These are phyloP conservation scores for Polyboroides typus DNA, from an alignment of 2,797 vertebrate genomes.

Conservation along the genomic window DNA sequence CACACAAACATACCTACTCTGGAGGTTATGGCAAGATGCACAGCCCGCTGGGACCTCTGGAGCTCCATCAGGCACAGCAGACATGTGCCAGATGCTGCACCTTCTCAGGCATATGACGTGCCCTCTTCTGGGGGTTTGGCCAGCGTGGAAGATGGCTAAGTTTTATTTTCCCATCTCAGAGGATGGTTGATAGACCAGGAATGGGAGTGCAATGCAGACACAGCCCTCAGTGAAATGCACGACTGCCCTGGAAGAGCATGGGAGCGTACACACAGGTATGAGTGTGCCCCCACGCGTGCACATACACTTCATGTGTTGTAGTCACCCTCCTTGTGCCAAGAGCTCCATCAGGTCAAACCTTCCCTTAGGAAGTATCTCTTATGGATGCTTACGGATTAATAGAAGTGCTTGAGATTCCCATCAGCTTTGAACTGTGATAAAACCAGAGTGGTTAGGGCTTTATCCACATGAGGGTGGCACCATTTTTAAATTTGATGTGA, in stretches of 20 bases:
- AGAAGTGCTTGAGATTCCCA: background rate
- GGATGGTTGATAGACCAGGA: background rate
- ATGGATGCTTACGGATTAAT: background rate
- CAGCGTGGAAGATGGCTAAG: background rate
- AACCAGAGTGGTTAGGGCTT: background rate
- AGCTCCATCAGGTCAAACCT: background rate
- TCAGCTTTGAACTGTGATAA: background rate
- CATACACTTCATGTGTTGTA: no score
- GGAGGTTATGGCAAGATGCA: background rate
- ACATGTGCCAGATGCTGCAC: background rate
- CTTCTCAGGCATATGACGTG: fast-evolving
- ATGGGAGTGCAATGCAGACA: background rate
- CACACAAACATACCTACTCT: background rate
- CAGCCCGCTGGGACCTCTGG: background rate
- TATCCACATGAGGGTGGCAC: background rate
- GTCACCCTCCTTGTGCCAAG: background rate
- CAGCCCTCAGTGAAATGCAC: background rate
- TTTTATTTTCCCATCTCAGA: background rate
- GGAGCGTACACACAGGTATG: background rate
- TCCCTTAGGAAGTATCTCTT: background rate
- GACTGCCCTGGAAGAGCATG: fast-evolving
- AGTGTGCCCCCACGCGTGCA: fast-evolving
- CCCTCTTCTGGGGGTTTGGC: background rate
- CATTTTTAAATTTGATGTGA: background rate
- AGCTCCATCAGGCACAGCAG: background rate